Evolutionary conservation across 2,888 invertebrate genomes (phyloP).

Genomic region (Drosophila kanekoi): DNA sequence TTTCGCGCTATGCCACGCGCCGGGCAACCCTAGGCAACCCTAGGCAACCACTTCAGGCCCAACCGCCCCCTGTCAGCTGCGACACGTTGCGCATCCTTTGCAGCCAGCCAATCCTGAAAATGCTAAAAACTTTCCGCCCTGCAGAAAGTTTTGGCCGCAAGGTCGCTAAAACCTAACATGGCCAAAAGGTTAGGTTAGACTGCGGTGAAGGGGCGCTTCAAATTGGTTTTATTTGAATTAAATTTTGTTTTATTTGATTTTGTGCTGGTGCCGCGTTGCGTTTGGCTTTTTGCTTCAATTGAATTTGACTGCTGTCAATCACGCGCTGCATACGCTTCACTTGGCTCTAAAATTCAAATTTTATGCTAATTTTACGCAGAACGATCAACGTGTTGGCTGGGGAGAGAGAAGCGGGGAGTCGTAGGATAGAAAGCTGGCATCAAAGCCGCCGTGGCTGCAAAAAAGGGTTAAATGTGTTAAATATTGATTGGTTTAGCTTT

Average conservation of each 20-base stretch:
- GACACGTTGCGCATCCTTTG: constrained; percentile 60
- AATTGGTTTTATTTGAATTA: constrained; percentile 80
- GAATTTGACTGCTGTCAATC: constrained; percentile 80
- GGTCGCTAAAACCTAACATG: constrained; percentile 61
- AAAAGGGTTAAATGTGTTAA: constrained; percentile 79
- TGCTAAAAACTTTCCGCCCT: constrained; percentile 58
- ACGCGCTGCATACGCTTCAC: constrained; percentile 79
- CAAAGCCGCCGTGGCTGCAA: constrained; percentile 48
- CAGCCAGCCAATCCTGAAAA: constrained; percentile 18
- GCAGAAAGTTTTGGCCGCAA: constrained; percentile 67
- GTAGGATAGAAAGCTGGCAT: constrained; percentile 27
- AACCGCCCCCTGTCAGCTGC: constrained; percentile 29
- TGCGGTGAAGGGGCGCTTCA: constrained; percentile 26
- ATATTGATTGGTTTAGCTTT: constrained; percentile 76
- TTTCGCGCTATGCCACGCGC: constrained; percentile 57
- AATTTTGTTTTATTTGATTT: constrained; percentile 77
- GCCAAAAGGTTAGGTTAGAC: constrained; percentile 62
- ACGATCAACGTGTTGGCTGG: constrained; percentile 55
- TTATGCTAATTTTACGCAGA: constrained; percentile 77
- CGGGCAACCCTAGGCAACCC: constrained; percentile 32
- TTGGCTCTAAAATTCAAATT: constrained; percentile 79
- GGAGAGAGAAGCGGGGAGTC: constrained; percentile 4
- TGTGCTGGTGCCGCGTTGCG: constrained; percentile 35
- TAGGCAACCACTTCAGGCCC: constrained; percentile 4
- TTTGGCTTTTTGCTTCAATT: constrained; percentile 68